phyloP scores from a whole-genome alignment of 2,888 invertebrate genomes.

The Lasiommata megera region DNA sequence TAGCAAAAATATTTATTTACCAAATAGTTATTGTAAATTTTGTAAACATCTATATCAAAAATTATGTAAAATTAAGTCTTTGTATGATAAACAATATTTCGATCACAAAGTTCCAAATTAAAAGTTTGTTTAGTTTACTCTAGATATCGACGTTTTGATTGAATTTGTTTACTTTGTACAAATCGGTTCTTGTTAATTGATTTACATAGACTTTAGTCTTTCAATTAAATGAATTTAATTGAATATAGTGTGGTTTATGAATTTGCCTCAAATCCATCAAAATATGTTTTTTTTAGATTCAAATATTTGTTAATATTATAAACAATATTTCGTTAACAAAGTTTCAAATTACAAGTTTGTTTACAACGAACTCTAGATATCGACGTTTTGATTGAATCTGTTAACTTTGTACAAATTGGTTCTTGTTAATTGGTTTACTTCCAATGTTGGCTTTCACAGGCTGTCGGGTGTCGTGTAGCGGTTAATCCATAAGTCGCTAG shows the following conservation, averaged over 20 bases:
- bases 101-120: constrained; percentile 12
- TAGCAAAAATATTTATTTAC: too few relatives aligned
- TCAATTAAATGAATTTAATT: too few relatives aligned
- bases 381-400: constrained; percentile 58
- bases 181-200: constrained; percentile 73
- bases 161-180: constrained; percentile 58
- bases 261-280: too few relatives aligned
- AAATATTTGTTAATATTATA: not conserved
- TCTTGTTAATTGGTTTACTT: constrained; percentile 69
- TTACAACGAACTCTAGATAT: constrained; percentile 18
- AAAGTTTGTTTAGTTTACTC: constrained; percentile 13
- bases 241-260: too few relatives aligned
- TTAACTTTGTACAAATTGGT: constrained; percentile 63
- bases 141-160: constrained; percentile 48
- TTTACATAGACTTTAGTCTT: constrained; percentile 55
- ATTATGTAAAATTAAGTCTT: too few relatives aligned
- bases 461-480: constrained; percentile 20
- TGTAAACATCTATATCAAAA: too few relatives aligned
- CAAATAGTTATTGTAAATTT: too few relatives aligned
- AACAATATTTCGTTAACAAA: constrained; percentile 9
- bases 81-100: constrained; percentile 13
- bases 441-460: constrained; percentile 48
- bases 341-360: constrained; percentile 17
- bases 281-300: too few relatives aligned
- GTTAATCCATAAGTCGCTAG: constrained; percentile 21